Evolutionary conservation across 1,140 invertebrate genomes (phyloP).

Genomic region (Brachionus koreanus): DNA sequence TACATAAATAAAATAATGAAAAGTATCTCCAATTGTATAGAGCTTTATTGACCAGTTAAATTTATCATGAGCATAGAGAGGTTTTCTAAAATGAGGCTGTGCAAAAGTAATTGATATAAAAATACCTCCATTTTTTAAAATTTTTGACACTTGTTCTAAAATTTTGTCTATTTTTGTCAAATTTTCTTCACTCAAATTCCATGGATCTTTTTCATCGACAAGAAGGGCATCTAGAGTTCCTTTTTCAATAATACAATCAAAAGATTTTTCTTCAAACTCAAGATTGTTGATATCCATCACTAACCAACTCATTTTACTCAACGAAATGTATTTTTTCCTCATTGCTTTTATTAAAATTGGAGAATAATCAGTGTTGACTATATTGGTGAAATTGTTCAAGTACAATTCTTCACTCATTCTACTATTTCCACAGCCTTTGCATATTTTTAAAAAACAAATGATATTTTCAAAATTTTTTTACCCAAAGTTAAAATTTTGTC

Average conservation of each 20-base stretch:
- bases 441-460: not conserved
- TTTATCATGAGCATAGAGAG: constrained; percentile 52
- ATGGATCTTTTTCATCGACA: constrained; percentile 59
- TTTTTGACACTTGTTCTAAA: constrained; percentile 50
- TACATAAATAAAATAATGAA: constrained; percentile 61
- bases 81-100: constrained; percentile 61
- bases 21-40: constrained; percentile 56
- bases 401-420: constrained; percentile 59
- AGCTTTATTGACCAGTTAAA: constrained; percentile 52
- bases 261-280: constrained; percentile 52
- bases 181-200: constrained; percentile 55
- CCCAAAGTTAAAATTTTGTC: constrained; percentile 32
- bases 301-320: constrained; percentile 53
- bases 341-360: constrained; percentile 58
- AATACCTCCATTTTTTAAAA: constrained; percentile 56
- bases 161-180: constrained; percentile 51
- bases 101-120: constrained; percentile 62
- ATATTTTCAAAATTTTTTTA: not conserved
- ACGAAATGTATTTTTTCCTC: constrained; percentile 48
- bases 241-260: constrained; percentile 62
- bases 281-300: constrained; percentile 58
- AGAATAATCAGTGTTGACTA: constrained; percentile 62
- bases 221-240: constrained; percentile 62
- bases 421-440: constrained; percentile 61
- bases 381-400: constrained; percentile 55